Percentiles rank a stretch among this genome's conserved stretches.
These are phyloP conservation scores for Zaprionus ghesquierei DNA, from an alignment of 1,140 invertebrate genomes.

Conservation along the genomic window DNA sequence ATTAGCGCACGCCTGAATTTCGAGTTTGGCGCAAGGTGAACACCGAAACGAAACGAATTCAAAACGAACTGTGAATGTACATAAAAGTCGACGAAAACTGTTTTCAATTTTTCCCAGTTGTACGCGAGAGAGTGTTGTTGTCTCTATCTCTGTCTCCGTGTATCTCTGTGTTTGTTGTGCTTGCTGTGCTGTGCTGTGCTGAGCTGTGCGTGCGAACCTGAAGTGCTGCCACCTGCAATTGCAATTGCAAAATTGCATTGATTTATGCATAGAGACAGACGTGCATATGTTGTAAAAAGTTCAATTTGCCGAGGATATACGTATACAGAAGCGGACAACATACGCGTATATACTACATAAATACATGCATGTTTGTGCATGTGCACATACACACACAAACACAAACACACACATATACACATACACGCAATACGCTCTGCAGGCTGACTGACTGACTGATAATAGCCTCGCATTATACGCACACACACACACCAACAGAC, in stretches of 20 bases:
- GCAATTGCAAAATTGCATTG: constrained; percentile 59
- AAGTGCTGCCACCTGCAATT: constrained; percentile 40
- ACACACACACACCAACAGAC: constrained; percentile 18
- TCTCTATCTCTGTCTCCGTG: constrained; percentile 13
- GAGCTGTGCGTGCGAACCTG: constrained; percentile 37
- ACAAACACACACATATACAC: constrained; percentile 26
- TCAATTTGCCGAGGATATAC: constrained; percentile 50
- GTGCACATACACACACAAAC: neutral
- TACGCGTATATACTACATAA: constrained; percentile 12
- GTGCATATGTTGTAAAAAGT: constrained; percentile 34
- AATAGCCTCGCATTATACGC: constrained; percentile 37
- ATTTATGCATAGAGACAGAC: constrained; percentile 54
- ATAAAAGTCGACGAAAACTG: constrained; percentile 52
- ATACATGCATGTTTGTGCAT: constrained; percentile 9
- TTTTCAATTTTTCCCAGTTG: constrained; percentile 62
- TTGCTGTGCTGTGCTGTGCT: neutral
- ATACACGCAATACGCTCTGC: constrained; percentile 1
- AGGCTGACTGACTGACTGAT: constrained; percentile 63
- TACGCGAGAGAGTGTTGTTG: neutral
- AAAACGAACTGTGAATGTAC: constrained; percentile 44
- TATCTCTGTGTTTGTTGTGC: constrained; percentile 56
- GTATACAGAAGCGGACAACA: constrained; percentile 9
- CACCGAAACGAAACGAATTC: constrained; percentile 50
- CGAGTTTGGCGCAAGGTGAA: constrained; percentile 71
- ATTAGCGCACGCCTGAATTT: constrained; percentile 79